Base-by-base conservation (phyloP, 2,113 vertebrate species). In the Trichechus manatus region DNA sequence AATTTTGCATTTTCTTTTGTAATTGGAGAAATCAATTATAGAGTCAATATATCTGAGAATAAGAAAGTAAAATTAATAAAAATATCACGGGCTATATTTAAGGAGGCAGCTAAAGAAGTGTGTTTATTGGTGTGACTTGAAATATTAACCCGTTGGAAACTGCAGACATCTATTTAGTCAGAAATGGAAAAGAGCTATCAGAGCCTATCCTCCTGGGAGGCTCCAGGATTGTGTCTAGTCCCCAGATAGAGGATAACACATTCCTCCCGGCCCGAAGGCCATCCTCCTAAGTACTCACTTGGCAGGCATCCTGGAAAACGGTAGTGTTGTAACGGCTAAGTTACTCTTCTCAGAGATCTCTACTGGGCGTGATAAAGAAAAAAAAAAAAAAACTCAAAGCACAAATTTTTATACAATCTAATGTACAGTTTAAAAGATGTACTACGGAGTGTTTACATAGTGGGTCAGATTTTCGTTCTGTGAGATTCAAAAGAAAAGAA, bases 261-360 rank as follows among this genome's bases (percentile, higher is more conserved):
- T 87, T 96, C 68, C 96, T 93, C 87, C 63, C 42, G 10, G 92
- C 92, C 87, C 4, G 42, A 64, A 93, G 97, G 84, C 95, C 95
- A 96, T 97, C 95, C 85, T 97, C 89, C 96, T 98, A 97, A 98
- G 98, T 98, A 98, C 96, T 75, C 96, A 93, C 82, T 97, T 98
- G 97, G 98, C 98, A 98, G 83, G 64, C 95, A 95, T 98, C 97
- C 98, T 98, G 98, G 97, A 98, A 98, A 98, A 97, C 93, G 79
- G 96, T 25, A n/a, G 83, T 89, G 87, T 39, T 72, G 78, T 80
- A 31, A 50, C 14, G 93, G 72, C 97, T 95, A 91, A 78, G 97
- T 98, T 98, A 97, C 97, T 94, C 87, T 96, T 97, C 93, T 96
- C 88, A 96, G 93, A 97, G 97, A 95, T 97, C 90, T 96, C 96